Evolutionary conservation across 1,140 invertebrate genomes (phyloP).

Genomic region (Drosophila equinoxialis): DNA sequence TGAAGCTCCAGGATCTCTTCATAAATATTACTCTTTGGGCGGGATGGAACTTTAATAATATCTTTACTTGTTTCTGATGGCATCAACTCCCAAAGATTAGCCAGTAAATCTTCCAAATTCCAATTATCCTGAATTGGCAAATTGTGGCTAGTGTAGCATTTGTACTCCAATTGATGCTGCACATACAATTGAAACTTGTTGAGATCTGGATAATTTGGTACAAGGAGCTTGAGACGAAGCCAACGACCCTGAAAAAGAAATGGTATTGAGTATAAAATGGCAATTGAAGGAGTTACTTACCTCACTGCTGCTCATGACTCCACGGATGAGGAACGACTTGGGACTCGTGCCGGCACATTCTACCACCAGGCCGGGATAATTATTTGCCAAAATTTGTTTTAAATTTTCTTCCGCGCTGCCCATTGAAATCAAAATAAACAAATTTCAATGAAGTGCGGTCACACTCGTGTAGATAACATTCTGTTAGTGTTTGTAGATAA

Average conservation of each 20-base stretch:
- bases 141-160: conserved; percentile 34
- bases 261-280: not conserved
- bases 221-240: conserved; percentile 41
- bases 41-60: not conserved
- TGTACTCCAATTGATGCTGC: conserved; percentile 54
- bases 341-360: conserved; percentile 9
- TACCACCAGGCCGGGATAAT: conserved; percentile 42
- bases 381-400: conserved; percentile 7
- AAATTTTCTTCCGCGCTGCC: not conserved
- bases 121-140: conserved; percentile 35
- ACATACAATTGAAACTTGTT: conserved; percentile 42
- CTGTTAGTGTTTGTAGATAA: too few relatives aligned
- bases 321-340: conserved; percentile 35
- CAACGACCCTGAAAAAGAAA: conserved; percentile 19
- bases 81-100: conserved; percentile 28
- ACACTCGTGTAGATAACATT: not conserved
- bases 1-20: conserved; percentile 56
- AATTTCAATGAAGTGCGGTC: not conserved
- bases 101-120: conserved; percentile 45
- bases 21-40: conserved; percentile 47
- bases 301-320: conserved; percentile 27
- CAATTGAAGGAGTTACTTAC: not conserved
- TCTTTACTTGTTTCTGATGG: not conserved
- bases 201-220: conserved; percentile 52
- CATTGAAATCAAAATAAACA: conserved; percentile 7